Evolutionary conservation across 2,797 vertebrate species (phyloP), one percentile per base, ranked within the genome.

Genomic region (Liparis tanakae): DNA sequence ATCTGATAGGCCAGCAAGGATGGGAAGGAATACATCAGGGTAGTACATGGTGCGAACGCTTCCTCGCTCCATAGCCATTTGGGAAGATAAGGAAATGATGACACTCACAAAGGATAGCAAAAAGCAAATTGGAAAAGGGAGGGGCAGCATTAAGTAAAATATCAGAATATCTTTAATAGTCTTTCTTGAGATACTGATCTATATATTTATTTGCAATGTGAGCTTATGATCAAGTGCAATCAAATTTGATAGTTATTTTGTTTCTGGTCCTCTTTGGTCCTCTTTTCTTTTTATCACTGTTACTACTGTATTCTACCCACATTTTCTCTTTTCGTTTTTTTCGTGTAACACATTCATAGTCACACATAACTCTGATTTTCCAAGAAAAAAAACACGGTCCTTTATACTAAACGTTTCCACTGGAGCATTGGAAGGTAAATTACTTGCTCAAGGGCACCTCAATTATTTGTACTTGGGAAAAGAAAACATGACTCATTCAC

Each of bases 91-190:
- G 84, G 73, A 88, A 79, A 77, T 68, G 83, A 89, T 91, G 89
- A 87, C 79, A 84, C 84, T 87, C 78, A 75, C 54, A 89, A 88
- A 87, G 84, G 80, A 83, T 82, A 83, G 63, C 86, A 74, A 76
- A 79, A 85, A 89, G 80, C 83, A 90, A 88, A 92, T 91, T 91
- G 87, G 72, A 90, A 90, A 89, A 80, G 25, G 74, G 80, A 73
- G 78, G 82, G 73, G 83, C 57, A 57, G 60, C 14, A 70, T 67
- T 63, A 57, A 8, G 37, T 65, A 68, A 54, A 73, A 85, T 70
- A 85, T 83, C 72, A 80, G 68, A 81, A 74, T 86, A 86, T 85
- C 72, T 83, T 55, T 62, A 60, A 81, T 76, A 53, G 54, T 65
- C 72, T 74, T 86, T 43, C 43, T 73, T 74, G 59, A 83, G 76